Conservation (phyloP, 1,140 invertebrate species). For the Chironomus tepperi region DNA sequence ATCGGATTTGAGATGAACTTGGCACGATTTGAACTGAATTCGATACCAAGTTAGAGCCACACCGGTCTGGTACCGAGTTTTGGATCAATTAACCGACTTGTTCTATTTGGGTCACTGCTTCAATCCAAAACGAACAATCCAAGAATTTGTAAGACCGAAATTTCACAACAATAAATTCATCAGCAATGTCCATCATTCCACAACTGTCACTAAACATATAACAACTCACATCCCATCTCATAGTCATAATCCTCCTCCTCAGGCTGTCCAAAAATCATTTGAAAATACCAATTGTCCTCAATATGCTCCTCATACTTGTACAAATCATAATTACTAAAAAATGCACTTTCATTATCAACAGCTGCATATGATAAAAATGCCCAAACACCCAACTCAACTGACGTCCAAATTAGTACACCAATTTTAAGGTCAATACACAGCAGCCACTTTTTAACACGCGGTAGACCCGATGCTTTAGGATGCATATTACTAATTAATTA, state of each 20-base stretch:
- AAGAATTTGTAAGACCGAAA: too few relatives aligned
- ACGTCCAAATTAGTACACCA: background rate
- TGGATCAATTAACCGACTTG: too few relatives aligned
- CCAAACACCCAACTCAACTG: background rate
- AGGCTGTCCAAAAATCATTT: background rate
- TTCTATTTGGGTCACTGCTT: too few relatives aligned
- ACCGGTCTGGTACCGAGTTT: too few relatives aligned
- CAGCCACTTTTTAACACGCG: background rate
- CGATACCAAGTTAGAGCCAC: too few relatives aligned
- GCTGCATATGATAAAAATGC: background rate
- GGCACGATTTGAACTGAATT: too few relatives aligned
- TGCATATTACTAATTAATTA: background rate
- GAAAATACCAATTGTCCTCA: slow-evolving; percentile 15
- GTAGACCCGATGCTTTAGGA: background rate
- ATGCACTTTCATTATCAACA: slow-evolving; percentile 10
- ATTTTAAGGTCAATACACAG: slow-evolving; percentile 2
- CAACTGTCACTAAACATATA: background rate
- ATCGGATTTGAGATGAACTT: too few relatives aligned
- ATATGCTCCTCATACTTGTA: slow-evolving; percentile 15
- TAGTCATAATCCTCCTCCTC: slow-evolving; percentile 16
- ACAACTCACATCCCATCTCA: background rate
- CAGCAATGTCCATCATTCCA: too few relatives aligned
- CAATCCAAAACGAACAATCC: too few relatives aligned
- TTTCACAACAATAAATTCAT: too few relatives aligned
- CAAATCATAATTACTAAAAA: slow-evolving; percentile 3